These are phyloP conservation scores for Lutraria lutraria DNA, from an alignment of 2,888 invertebrate genomes.

Conservation along the genomic window DNA sequence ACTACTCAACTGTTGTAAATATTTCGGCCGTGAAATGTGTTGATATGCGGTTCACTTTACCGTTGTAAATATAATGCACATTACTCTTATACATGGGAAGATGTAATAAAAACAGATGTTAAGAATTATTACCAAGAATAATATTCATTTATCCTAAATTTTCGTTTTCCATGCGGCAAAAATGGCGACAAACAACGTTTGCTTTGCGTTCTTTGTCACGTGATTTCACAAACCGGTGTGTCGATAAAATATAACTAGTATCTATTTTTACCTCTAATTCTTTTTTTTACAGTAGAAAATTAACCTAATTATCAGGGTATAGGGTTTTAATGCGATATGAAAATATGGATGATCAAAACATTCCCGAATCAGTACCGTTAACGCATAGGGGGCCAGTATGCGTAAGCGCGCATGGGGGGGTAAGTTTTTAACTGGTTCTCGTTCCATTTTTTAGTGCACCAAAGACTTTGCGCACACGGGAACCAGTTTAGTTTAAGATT, in stretches of 20 bases:
- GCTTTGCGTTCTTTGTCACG: constrained; percentile 24
- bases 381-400: no score
- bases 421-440: neutral
- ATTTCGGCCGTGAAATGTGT: neutral
- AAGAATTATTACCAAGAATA: neutral
- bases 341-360: neutral
- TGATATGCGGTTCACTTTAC: neutral
- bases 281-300: no score
- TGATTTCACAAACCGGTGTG: neutral
- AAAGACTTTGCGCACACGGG: neutral
- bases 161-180: constrained; percentile 26
- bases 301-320: no score
- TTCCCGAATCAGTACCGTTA: neutral
- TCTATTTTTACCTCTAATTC: neutral
- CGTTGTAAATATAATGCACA: neutral
- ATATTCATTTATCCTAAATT: neutral
- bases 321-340: neutral
- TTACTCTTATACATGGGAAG: no score
- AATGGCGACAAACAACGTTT: constrained; percentile 30
- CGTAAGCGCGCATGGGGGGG: no score
- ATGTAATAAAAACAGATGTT: neutral
- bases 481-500: neutral
- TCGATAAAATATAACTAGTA: neutral
- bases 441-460: no score
- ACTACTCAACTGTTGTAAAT: neutral